Percentiles rank a stretch among this genome's conserved stretches.
Evolutionary conservation across 2,888 invertebrate genomes (phyloP).

Genomic region (Linnaemya vulpina): DNA sequence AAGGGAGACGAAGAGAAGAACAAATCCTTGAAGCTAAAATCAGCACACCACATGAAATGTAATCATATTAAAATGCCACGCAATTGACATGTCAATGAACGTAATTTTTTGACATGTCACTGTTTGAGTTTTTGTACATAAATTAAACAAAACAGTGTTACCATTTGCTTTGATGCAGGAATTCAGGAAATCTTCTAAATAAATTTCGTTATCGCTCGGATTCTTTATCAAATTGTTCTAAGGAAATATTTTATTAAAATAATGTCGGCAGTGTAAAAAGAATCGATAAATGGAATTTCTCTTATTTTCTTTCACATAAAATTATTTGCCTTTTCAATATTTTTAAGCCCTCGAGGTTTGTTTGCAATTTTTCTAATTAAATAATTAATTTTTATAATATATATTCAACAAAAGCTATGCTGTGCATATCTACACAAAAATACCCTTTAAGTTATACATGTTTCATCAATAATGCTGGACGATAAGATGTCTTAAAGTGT

Average conservation of each 20-base stretch:
- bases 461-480: too few relatives aligned
- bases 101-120: slow-evolving; percentile 65
- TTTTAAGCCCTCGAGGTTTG: too few relatives aligned
- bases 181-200: background rate
- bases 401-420: too few relatives aligned
- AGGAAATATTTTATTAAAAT: background rate
- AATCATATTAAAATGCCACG: slow-evolving; percentile 72
- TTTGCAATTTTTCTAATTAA: too few relatives aligned
- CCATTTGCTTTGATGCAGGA: background rate
- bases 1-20: background rate
- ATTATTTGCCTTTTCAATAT: too few relatives aligned
- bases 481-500: too few relatives aligned
- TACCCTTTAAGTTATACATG: too few relatives aligned
- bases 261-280: too few relatives aligned
- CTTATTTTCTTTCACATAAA: too few relatives aligned
- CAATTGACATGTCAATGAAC: slow-evolving; percentile 71
- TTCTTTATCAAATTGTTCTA: background rate
- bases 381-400: too few relatives aligned
- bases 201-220: background rate
- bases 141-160: slow-evolving; percentile 16
- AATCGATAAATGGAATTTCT: too few relatives aligned
- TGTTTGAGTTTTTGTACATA: slow-evolving; percentile 23
- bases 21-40: slow-evolving; percentile 69
- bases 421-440: too few relatives aligned
- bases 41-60: slow-evolving; percentile 70